Conservation (phyloP, 2,888 invertebrate genomes). For the Thalpophila matura region DNA sequence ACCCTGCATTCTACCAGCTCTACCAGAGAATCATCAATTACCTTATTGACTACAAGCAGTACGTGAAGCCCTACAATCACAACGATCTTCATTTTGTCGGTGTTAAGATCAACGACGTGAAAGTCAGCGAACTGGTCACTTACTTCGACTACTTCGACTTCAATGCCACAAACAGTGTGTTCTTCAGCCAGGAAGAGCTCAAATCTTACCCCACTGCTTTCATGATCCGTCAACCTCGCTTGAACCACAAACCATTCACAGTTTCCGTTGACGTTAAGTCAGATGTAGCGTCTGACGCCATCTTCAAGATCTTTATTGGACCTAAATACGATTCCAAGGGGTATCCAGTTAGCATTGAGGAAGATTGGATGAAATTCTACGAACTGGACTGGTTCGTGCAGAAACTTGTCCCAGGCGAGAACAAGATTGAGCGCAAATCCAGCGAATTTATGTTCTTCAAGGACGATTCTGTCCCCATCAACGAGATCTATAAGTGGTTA, state of each 20-base stretch:
- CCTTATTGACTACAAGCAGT: conserved; percentile 91
- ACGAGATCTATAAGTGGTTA: conserved; percentile 91
- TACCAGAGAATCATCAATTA: conserved; percentile 91
- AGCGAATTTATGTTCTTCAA: conserved; percentile 91
- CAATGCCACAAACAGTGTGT: conserved; percentile 90
- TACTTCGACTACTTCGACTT: conserved; percentile 93
- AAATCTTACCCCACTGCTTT: conserved; percentile 80
- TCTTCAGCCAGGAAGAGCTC: conserved; percentile 75
- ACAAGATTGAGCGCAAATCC: conserved; percentile 92
- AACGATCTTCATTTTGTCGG: conserved; percentile 91
- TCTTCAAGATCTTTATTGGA: conserved; percentile 93
- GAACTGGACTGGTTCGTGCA: conserved; percentile 91
- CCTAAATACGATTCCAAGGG: conserved; percentile 92
- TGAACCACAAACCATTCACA: conserved; percentile 93
- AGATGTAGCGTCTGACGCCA: conserved; percentile 90
- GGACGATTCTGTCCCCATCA: conserved; percentile 92
- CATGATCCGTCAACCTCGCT: conserved; percentile 92
- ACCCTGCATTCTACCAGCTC: conserved; percentile 94
- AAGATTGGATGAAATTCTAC: conserved; percentile 91
- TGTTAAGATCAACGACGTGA: conserved; percentile 91
- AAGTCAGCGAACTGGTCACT: conserved; percentile 91
- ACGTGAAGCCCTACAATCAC: conserved; percentile 90
- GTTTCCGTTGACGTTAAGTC: conserved; percentile 91
- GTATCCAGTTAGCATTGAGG: conserved; percentile 85
- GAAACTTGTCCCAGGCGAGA: conserved; percentile 91